Percentiles rank a stretch among this genome's conserved stretches.
phyloP scores from a whole-genome alignment of 2,888 invertebrate species.

The Spilosoma lubricipeda region DNA sequence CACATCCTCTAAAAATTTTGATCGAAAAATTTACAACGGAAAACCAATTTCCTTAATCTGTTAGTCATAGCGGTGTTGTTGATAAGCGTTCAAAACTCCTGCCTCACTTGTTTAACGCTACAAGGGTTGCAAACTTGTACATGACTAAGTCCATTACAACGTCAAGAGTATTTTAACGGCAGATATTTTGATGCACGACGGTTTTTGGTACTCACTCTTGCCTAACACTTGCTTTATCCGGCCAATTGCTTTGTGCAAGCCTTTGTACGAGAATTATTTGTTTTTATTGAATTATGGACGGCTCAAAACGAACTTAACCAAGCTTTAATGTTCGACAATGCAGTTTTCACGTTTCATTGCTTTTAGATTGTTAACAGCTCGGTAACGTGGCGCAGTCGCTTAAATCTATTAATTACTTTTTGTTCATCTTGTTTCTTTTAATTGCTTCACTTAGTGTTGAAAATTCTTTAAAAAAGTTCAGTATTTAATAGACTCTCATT shows the following conservation, averaged over 20 bases:
- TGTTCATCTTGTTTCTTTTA: conserved; percentile 15
- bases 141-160: conserved; percentile 74
- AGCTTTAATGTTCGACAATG: conserved; percentile 42
- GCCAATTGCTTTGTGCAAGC: conserved; percentile 68
- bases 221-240: conserved; percentile 64
- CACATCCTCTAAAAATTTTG: conserved; percentile 9
- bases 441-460: conserved; percentile 6
- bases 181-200: conserved; percentile 68
- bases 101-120: conserved; percentile 60
- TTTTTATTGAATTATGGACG: conserved; percentile 61
- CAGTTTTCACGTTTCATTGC: conserved; percentile 47
- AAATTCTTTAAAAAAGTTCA: neutral
- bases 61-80: conserved; percentile 46
- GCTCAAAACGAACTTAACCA: conserved; percentile 40
- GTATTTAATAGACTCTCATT: neutral
- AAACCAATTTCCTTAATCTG: conserved; percentile 52
- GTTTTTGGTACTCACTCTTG: conserved; percentile 51
- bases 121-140: conserved; percentile 64
- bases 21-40: conserved; percentile 26
- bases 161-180: conserved; percentile 71
- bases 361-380: conserved; percentile 32
- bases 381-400: conserved; percentile 19
- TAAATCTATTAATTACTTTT: conserved; percentile 33
- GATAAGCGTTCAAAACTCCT: conserved; percentile 55
- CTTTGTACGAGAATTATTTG: conserved; percentile 58